Evolutionary conservation across 2,113 vertebrate genomes (phyloP).

Genomic region (Struthio camelus): DNA sequence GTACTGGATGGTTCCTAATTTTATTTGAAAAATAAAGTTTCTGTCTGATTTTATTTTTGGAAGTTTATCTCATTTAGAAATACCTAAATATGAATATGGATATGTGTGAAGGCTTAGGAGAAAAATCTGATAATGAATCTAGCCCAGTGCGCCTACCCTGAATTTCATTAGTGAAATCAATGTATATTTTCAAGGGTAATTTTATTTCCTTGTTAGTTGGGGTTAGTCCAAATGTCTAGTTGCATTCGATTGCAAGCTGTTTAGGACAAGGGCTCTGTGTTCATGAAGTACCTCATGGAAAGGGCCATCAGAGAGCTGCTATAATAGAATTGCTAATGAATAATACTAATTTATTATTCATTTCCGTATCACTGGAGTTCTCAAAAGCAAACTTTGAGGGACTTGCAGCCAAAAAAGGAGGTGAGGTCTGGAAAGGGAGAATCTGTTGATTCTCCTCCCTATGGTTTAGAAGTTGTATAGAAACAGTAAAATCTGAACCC

Average conservation of each 20-base stretch:
- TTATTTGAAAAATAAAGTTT: background rate
- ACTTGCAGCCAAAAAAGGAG: background rate
- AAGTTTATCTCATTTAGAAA: background rate
- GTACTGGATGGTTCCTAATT: background rate
- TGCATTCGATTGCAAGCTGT: background rate
- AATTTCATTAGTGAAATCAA: background rate
- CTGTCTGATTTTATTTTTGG: background rate
- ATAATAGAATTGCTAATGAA: background rate
- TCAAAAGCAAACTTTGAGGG: background rate
- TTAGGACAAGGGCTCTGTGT: background rate
- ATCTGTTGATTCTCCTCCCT: background rate
- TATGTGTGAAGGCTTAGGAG: background rate
- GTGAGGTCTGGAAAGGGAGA: background rate
- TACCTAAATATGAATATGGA: background rate
- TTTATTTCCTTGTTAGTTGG: conserved; percentile 10
- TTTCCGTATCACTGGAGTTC: background rate
- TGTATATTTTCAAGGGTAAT: background rate
- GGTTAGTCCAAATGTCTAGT: background rate
- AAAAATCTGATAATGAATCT: background rate
- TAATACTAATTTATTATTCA: background rate
- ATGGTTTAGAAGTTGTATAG: background rate
- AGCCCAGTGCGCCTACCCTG: background rate
- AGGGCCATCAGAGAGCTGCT: background rate
- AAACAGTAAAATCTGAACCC: background rate
- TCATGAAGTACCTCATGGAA: background rate